Base-by-base conservation (phyloP, 2,888 invertebrate genomes). In the Drosophila flavopinicola region DNA sequence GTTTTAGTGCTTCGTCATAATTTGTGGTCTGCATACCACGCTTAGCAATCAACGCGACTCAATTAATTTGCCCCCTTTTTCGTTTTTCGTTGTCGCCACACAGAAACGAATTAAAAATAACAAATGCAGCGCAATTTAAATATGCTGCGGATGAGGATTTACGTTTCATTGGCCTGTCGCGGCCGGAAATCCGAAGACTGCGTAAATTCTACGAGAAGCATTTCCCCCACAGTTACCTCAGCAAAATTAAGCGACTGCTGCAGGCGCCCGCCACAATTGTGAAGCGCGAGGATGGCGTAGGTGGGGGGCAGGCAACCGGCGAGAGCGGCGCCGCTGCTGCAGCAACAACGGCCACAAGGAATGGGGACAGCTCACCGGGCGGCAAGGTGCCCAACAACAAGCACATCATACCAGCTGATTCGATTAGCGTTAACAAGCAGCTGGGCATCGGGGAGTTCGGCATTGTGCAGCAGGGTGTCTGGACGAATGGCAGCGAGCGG, bases 361-460 rank as follows among this genome's bases (percentile, higher is more conserved):
- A 82, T 38, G 86, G 78, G 45, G 75, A 73, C 41, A 82, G 94
- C 94, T 91, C 91, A 20, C 91, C 91, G 37, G 59, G 72, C 15
- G 88, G 79, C 61, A 91, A 90, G 77, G 89, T 88, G 61, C 90
- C 92, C 61, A 90, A 89, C 51, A 96, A 96, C 87, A 97, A 97
- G 90, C 97, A 98, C 90, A 96, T 97, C 69, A 97, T 97, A 88
- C 95, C 95, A 1, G 95, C 96, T 27, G 97, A 98, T 87, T 95
- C 96, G 74, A 97, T 99, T 85, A 95, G 96, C 60, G 95, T 98
- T 42, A 97, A 97, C 90, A 98, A 98, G 90, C 97, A 98, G 89
- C 92, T 99, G 56, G 99, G 99, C 24, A 96, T 95, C 85, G 99
- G 99, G 10, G 99, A 99, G 91, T 99, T 99, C 92, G 99, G 99